Evolutionary conservation across 1,140 invertebrate species (phyloP).

Genomic region (Formica selysi): DNA sequence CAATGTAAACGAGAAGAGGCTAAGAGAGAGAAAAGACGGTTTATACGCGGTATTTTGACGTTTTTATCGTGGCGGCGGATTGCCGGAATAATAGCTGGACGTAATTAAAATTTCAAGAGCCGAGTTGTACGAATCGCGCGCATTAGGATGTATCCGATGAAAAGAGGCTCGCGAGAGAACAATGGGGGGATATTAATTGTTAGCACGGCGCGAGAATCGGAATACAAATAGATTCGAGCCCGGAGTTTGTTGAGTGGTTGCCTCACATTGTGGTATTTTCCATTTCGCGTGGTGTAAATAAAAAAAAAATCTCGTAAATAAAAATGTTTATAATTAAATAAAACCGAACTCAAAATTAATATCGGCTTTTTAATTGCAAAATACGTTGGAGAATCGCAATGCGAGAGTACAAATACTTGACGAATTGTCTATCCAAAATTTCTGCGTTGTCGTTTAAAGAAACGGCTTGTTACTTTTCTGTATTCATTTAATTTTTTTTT

Average conservation of each 20-base stretch:
- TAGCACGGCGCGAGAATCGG: neutral
- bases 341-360: neutral
- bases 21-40: neutral
- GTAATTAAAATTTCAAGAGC: constrained; percentile 46
- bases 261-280: neutral
- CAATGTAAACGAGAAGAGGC: neutral
- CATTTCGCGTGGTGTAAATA: neutral
- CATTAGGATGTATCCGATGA: constrained; percentile 44
- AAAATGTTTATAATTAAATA: neutral
- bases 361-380: neutral
- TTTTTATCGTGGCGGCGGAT: neutral
- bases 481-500: no score
- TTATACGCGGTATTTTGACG: neutral
- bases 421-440: no score
- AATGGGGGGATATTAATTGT: constrained; percentile 45
- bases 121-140: constrained; percentile 35
- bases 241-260: constrained; percentile 1
- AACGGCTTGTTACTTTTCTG: no score
- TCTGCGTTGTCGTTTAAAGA: no score
- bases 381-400: no score
- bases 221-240: constrained; percentile 23
- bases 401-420: no score
- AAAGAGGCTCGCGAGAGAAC: constrained; percentile 15
- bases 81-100: constrained; percentile 20
- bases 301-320: neutral